Conservation (phyloP, 2,888 invertebrate species). For the Ichneumon xanthorius region DNA sequence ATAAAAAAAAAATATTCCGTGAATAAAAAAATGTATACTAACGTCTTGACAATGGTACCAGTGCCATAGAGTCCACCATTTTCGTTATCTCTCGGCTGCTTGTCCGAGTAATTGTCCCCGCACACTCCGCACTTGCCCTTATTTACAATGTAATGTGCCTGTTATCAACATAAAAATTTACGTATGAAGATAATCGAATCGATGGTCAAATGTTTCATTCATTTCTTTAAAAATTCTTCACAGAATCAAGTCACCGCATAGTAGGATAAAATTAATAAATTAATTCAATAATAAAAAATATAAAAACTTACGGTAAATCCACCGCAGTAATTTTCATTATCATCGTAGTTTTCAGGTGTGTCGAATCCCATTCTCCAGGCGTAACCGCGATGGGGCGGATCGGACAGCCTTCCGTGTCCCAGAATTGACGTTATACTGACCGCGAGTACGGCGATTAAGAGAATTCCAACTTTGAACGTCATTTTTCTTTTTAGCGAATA, state of each 20-base stretch:
- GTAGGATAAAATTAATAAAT: not conserved
- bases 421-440: conserved; percentile 35
- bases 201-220: not conserved
- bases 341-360: conserved; percentile 55
- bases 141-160: conserved; percentile 71
- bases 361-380: conserved; percentile 60
- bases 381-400: conserved; percentile 62
- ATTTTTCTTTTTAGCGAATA: conserved; percentile 3
- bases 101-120: conserved; percentile 85
- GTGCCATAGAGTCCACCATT: conserved; percentile 86
- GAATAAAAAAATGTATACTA: conserved; percentile 61
- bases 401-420: conserved; percentile 60
- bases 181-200: not conserved
- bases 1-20: not conserved
- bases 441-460: not conserved
- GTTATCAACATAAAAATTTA: not conserved
- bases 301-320: conserved; percentile 53
- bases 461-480: not conserved
- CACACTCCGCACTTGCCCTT: conserved; percentile 86
- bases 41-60: conserved; percentile 85
- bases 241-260: not conserved
- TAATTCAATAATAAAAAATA: not conserved
- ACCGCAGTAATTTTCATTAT: conserved; percentile 63
- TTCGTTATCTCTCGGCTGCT: conserved; percentile 86
- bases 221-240: not conserved